Base-by-base conservation (phyloP, 2,113 vertebrate species). In the Manacus vitellinus region DNA sequence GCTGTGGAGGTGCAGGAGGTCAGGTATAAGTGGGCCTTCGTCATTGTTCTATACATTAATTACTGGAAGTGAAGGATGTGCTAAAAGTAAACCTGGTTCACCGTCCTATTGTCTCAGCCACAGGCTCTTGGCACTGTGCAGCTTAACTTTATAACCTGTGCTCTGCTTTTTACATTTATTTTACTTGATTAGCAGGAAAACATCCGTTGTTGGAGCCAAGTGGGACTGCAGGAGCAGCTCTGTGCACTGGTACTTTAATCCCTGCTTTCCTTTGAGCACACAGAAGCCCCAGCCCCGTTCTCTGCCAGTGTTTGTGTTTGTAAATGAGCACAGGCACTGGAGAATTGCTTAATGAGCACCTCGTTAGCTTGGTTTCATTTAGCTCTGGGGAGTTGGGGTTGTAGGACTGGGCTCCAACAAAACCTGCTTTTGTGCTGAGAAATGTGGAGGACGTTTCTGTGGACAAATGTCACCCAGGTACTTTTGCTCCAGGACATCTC, bases 41-140 rank as follows among this genome's bases (percentile, higher is more conserved):
- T 43, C 73, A 89, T 96, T 96, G 95, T 96, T 96, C 72, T 61
- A 5, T 74, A 20, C 88, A 20, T 92, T 93, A 77, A 79, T 86
- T 75, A 62, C 81, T 68, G 94, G 88, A 95, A 97, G 78, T 19
- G 89, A 76, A 95, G 97, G 89, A 85, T 94, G 75, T 96, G 85
- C 89, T 85, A 80, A 59, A 35, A 91, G 90, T 97, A 95, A 51
- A 70, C 11, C 5, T 41, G 35, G 55, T 44, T 94, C 85, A 75
- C 76, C 8, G 0, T 89, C 87, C 95, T 88, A 95, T 97, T 97
- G 97, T 98, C 84, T 89, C 47, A 17, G 66, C 15, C 76, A 39
- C 41, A 12, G 41, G 75, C 89, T 88, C 51, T 44, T 80, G 21
- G 88, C 91, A n/a, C 11, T 1, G 37, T 91, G 89, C 90, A 47